Base-by-base conservation (phyloP, 1,140 invertebrate genomes). In the Brachionus rubens region DNA sequence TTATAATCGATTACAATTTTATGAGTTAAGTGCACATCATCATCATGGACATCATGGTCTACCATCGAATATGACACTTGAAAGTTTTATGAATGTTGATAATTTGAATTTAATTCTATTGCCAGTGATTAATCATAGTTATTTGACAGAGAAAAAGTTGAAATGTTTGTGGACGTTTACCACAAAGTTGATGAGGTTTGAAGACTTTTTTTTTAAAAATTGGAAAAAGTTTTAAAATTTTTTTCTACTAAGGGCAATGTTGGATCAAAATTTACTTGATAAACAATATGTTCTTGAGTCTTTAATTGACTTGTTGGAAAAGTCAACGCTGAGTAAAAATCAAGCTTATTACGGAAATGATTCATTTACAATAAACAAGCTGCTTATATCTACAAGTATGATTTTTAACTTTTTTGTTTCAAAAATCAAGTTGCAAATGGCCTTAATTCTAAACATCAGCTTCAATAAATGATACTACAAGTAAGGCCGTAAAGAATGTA, bases 251-350 rank as follows among this genome's bases (percentile, higher is more conserved):
- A 48, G 68, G 40, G 68, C 68, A 14, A 72, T 72, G 68, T 48
- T 72, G 68, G 68, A 72, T 30, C 68, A 72, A 50, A 72, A 72
- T 72, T 50, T 72, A n/a, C n/a, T 72, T 19, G 68, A 72, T 19
- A 72, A 72, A 54, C 68, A 72, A 19, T 16, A 36, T 28, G 41
- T 72, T 72, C 14, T 72, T 28, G 68, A 72, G 24, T 50, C 68
- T 14, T 21, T 72, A 21, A 19, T 72, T n/a, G 68, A 72, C 30
- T 21, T 72, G 41, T 36, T 72, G 10, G 68, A 72, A 50, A 72
- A 72, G 10, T 59, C 30, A 33, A 59, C n/a, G 16, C 36, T 16
- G 30, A 40, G 4, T 30, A 59, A 12, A 7, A 36, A n/a, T n/a
- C 30, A 36, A n/a, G 36, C 26, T 33, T n/a, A 16, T 59, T 36